A percentile compares a stretch with the other conserved stretches of the same genome.
phyloP scores from a whole-genome alignment of 1,140 invertebrate species.

The Pseudomyrmex dendroicus region DNA sequence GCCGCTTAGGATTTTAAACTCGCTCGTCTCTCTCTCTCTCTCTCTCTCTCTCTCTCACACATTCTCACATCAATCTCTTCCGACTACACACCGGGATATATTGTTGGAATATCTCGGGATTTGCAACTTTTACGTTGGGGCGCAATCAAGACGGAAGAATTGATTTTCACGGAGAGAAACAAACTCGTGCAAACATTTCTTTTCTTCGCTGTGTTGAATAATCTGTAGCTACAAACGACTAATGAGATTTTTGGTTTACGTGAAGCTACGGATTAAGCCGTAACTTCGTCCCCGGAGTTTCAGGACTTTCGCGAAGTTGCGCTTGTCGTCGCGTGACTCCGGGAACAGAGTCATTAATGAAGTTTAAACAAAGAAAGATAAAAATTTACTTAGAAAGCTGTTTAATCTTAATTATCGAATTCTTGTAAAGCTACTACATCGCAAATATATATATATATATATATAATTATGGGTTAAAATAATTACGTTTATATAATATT shows the following conservation, averaged over 20 bases:
- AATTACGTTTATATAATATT: neutral
- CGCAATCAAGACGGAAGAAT: neutral
- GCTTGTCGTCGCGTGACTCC: constrained; percentile 21
- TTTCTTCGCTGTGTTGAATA: neutral
- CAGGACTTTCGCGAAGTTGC: constrained; percentile 14
- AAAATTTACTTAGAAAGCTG: constrained; percentile 43
- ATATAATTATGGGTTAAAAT: neutral
- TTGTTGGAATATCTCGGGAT: constrained; percentile 25
- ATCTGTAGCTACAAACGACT: constrained; percentile 21
- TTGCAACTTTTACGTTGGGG: neutral
- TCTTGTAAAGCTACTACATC: neutral
- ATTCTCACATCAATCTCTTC: neutral
- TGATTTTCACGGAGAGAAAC: constrained; percentile 1
- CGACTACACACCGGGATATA: neutral
- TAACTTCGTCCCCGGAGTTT: constrained; percentile 21
- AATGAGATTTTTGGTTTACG: constrained; percentile 48
- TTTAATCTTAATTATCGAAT: constrained; percentile 34
- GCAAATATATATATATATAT: neutral
- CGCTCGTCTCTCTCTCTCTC: neutral
- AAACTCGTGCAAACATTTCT: neutral
- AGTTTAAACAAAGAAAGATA: constrained; percentile 37
- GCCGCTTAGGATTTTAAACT: constrained; percentile 54
- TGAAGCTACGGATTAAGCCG: constrained; percentile 12
- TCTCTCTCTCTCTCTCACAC: too few relatives aligned
- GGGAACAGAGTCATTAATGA: constrained; percentile 38